Evolutionary conservation across 2,113 vertebrate genomes (phyloP).

Genomic region (Sapayoa aenigma): DNA sequence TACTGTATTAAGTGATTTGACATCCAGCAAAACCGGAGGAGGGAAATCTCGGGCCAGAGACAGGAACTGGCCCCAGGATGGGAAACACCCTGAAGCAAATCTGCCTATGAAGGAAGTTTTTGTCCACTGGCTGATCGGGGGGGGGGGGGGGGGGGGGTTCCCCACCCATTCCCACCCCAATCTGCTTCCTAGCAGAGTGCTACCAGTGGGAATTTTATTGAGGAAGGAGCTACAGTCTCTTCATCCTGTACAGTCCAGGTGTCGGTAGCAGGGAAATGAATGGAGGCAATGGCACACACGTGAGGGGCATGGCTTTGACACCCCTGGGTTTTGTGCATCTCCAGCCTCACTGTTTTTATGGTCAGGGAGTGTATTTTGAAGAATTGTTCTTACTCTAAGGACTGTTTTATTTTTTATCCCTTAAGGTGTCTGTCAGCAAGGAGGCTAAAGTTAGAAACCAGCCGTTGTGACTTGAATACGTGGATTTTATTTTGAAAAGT

Average conservation of each 20-base stretch:
- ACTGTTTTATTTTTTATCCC: neutral
- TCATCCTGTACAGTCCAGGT: neutral
- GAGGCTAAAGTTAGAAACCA: neutral
- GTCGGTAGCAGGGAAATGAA: neutral
- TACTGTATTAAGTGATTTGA: neutral
- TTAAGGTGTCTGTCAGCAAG: neutral
- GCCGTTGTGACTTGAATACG: neutral
- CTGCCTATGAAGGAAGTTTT: constrained; percentile 7
- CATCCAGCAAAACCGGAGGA: neutral
- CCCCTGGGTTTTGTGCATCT: fast-evolving
- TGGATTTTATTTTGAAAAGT: neutral
- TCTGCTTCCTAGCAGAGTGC: neutral
- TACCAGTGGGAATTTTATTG: neutral
- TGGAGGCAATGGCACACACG: neutral
- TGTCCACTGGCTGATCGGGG: constrained; percentile 9
- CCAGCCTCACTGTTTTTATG: neutral
- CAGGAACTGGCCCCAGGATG: neutral
- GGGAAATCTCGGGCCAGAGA: neutral
- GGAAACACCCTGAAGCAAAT: neutral
- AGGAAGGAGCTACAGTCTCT: neutral
- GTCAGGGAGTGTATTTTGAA: neutral
- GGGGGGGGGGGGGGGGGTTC: neutral
- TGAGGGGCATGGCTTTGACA: neutral
- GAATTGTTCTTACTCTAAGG: neutral
- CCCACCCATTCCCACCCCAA: neutral